These are phyloP conservation scores for Liposcelis brunnea DNA, from an alignment of 2,888 invertebrate species.

Conservation along the genomic window DNA sequence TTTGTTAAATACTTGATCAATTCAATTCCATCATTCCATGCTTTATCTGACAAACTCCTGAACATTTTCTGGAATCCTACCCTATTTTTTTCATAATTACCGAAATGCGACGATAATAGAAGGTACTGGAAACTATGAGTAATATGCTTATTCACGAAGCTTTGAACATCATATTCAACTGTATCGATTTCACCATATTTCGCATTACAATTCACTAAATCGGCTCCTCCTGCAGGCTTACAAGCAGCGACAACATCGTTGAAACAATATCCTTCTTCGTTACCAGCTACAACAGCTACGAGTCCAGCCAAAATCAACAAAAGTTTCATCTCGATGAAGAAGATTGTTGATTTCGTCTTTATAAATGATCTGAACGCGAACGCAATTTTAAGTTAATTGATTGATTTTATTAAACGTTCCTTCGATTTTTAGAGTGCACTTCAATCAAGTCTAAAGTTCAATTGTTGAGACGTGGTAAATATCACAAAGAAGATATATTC, in stretches of 20 bases:
- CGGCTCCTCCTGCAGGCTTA: slow-evolving; percentile 22
- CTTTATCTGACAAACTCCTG: slow-evolving; percentile 50
- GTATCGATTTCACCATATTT: slow-evolving; percentile 40
- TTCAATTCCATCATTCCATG: slow-evolving; percentile 55
- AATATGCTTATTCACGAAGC: slow-evolving; percentile 45
- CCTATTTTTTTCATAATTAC: slow-evolving; percentile 56
- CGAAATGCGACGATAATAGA: slow-evolving; percentile 55
- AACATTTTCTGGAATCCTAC: slow-evolving; percentile 59
- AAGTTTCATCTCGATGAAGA: slow-evolving; percentile 37
- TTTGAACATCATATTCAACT: slow-evolving; percentile 31
- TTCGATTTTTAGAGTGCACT: too few relatives aligned
- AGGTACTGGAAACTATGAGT: slow-evolving; percentile 59
- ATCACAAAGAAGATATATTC: neutral
- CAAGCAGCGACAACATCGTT: slow-evolving; percentile 38
- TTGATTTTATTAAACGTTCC: neutral
- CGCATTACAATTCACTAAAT: slow-evolving; percentile 38
- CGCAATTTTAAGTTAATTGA: slow-evolving; percentile 33
- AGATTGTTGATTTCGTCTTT: slow-evolving; percentile 2
- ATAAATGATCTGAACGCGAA: slow-evolving; percentile 35
- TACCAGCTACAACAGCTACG: slow-evolving; percentile 28
- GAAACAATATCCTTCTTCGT: slow-evolving; percentile 42
- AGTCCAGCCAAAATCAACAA: slow-evolving; percentile 33
- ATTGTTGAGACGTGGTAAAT: too few relatives aligned
- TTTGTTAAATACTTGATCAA: slow-evolving; percentile 60
- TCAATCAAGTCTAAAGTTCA: too few relatives aligned